Conservation (phyloP, 2,888 invertebrate species). For the Tetrapedia diversipes region DNA sequence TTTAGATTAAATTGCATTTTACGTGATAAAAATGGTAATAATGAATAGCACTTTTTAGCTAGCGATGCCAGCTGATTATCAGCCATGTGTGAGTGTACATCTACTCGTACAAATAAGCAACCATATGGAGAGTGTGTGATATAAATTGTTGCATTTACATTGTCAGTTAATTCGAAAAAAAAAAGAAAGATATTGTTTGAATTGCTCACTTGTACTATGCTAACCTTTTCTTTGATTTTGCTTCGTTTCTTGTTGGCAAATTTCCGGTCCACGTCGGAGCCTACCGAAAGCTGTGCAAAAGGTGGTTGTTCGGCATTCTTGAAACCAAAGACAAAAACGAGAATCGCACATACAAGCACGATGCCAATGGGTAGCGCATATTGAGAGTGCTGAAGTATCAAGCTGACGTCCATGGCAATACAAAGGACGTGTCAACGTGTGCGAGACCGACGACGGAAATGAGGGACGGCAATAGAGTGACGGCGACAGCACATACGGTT, state of each 20-base stretch:
- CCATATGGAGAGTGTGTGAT: constrained; percentile 59
- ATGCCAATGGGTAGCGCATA: constrained; percentile 85
- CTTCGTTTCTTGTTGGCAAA: constrained; percentile 87
- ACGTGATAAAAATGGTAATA: not conserved
- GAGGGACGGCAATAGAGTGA: constrained; percentile 57
- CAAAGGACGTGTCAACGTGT: constrained; percentile 53
- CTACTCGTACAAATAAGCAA: constrained; percentile 39
- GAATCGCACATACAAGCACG: constrained; percentile 88
- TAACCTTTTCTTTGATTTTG: constrained; percentile 89
- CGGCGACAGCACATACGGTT: constrained; percentile 56
- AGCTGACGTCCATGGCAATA: constrained; percentile 76
- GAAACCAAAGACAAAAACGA: constrained; percentile 91
- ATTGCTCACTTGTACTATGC: constrained; percentile 54
- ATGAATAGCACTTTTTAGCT: constrained; percentile 16
- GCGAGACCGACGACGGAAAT: constrained; percentile 60
- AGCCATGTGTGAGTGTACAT: constrained; percentile 48
- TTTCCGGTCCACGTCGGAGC: constrained; percentile 87
- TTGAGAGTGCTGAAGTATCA: constrained; percentile 80
- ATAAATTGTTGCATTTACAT: constrained; percentile 17
- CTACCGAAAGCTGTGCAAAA: constrained; percentile 88
- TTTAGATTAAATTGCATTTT: constrained; percentile 3
- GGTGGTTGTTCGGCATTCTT: constrained; percentile 92
- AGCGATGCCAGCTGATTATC: constrained; percentile 67
- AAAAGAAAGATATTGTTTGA: not conserved
- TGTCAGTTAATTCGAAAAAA: constrained; percentile 17